Evolutionary conservation across 92 coral and sea anemone species (phyloP), one percentile per base, ranked within the genome.

Genomic region (Porites rus): DNA sequence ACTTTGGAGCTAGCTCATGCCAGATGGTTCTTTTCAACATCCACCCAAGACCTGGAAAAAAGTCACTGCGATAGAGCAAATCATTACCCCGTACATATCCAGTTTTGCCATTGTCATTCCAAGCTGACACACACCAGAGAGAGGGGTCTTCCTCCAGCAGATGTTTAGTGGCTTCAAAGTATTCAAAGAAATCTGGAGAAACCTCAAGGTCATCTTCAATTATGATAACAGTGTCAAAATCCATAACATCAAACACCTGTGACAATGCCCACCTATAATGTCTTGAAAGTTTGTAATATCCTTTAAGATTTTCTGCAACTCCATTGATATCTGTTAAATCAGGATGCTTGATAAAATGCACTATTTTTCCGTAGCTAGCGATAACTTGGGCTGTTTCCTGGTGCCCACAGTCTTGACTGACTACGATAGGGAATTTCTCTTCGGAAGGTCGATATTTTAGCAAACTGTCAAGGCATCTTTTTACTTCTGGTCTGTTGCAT

Each of bases 111-210:
- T 96, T 96, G 81, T 96, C 99, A 68, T 96, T 96, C 99, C 99
- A 96, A 17, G 99, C 96, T 0, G 99, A 96, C n/a, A 96, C 92
- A 72, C 99, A 96, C 99, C 99, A 96, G 16, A 96, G 87, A 10
- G 95, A 87, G 51, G 99, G 91, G 76, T 96, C 99, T 71, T 90
- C 83, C 65, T 96, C 92, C 10, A 96, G 75, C 14, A 96, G 60
- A 24, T 88, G 88, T 25, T 93, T 58, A 38, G 98, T 93, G 11
- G 98, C 99, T 86, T 92, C 87, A 86, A 94, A 96, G 74, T 96
- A 96, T 81, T 96, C 98, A 89, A 87, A 96, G 88, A 96, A 95
- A 65, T 96, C 99, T 11, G 98, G 91, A 53, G 98, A 93, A 75
- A 96, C 87, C 68, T 94, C 95, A 6, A 95, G 87, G 79, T 96